A percentile compares a stretch with the other conserved stretches of the same genome.
Conservation (phyloP, 1,140 invertebrate genomes). For the Maconellicoccus hirsutus region DNA sequence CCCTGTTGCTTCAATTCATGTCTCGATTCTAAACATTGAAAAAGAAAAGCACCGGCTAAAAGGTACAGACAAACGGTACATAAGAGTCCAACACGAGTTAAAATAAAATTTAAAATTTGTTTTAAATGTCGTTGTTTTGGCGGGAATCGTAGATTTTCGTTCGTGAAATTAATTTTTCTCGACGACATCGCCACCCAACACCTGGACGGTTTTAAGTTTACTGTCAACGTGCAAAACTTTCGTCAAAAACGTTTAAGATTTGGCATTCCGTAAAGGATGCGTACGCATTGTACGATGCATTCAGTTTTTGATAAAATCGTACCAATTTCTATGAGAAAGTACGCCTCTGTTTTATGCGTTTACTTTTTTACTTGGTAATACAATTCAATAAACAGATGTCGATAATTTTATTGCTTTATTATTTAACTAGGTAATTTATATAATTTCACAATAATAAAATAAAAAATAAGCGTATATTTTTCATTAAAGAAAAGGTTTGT, state of each 20-base stretch:
- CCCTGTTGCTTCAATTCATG: slow-evolving; percentile 35
- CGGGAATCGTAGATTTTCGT: not conserved
- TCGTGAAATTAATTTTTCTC: not conserved
- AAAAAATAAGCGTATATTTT: too few species aligned
- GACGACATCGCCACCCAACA: not conserved
- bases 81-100: slow-evolving; percentile 33
- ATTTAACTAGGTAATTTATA: too few species aligned
- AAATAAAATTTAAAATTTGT: slow-evolving; percentile 22
- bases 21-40: slow-evolving; percentile 35
- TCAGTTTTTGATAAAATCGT: too few species aligned
- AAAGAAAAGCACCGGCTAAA: slow-evolving; percentile 36
- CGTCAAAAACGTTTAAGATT: not conserved
- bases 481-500: too few species aligned
- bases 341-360: too few species aligned
- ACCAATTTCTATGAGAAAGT: too few species aligned
- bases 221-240: not conserved
- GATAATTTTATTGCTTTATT: too few species aligned
- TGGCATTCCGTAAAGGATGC: not conserved
- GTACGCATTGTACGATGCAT: not conserved
- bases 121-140: not conserved
- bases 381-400: too few species aligned
- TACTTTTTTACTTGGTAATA: too few species aligned
- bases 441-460: too few species aligned
- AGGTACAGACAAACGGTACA: slow-evolving; percentile 34
- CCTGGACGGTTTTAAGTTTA: not conserved